These are phyloP conservation scores for Paramisgurnus dabryanus DNA, from an alignment of 2,113 vertebrate genomes.

Conservation along the genomic window DNA sequence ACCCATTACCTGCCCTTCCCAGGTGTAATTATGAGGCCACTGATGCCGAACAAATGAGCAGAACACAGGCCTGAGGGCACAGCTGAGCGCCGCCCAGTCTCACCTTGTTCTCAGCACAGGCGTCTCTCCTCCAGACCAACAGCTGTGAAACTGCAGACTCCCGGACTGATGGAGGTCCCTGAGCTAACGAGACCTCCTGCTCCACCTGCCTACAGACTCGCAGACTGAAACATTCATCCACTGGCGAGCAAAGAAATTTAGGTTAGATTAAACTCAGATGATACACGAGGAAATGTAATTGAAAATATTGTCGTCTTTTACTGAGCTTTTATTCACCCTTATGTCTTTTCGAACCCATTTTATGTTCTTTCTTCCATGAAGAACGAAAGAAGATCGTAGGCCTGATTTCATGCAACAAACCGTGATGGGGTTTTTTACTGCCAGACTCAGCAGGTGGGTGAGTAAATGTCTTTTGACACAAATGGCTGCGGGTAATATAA, in stretches of 20 bases:
- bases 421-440: too few relatives aligned
- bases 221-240: neutral
- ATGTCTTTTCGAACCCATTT: too few relatives aligned
- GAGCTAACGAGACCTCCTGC: neutral
- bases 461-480: neutral
- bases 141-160: slow-evolving; percentile 26
- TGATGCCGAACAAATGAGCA: slow-evolving; percentile 73
- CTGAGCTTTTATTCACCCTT: too few relatives aligned
- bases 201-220: neutral
- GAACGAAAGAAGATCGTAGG: too few relatives aligned
- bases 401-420: too few relatives aligned
- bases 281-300: too few relatives aligned
- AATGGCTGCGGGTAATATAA: neutral
- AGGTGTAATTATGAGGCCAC: slow-evolving; percentile 74
- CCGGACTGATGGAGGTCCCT: slow-evolving; percentile 5
- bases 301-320: too few relatives aligned
- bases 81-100: slow-evolving; percentile 38
- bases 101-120: slow-evolving; percentile 16
- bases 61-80: slow-evolving; percentile 64
- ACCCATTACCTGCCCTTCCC: slow-evolving; percentile 72
- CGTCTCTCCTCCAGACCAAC: slow-evolving; percentile 31
- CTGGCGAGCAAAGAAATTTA: neutral
- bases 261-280: neutral
- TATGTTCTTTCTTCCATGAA: too few relatives aligned
- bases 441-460: too few relatives aligned